Percentiles rank a stretch among this genome's conserved stretches.
phyloP scores from a whole-genome alignment of 2,888 invertebrate species.

The Drosophila glabriapex region DNA sequence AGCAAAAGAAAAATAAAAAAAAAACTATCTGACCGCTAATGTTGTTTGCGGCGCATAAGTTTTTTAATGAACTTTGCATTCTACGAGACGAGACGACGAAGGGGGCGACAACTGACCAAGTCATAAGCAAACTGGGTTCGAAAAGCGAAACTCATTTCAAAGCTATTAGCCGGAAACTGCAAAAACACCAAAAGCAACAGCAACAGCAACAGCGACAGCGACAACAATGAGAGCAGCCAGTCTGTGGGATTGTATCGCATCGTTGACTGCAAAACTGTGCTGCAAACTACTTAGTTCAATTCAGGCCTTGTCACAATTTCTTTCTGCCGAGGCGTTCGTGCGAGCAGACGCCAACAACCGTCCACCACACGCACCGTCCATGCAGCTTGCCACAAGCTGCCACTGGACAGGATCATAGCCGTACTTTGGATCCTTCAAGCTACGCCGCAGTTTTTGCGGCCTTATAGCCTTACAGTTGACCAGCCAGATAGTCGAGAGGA shows the following conservation, averaged over 20 bases:
- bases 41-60: constrained; percentile 37
- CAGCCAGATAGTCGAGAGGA: constrained; percentile 13
- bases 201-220: constrained; percentile 1
- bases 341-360: constrained; percentile 11
- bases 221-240: constrained; percentile 11
- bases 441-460: constrained; percentile 8
- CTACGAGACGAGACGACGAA: constrained; percentile 15
- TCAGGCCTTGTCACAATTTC: constrained; percentile 39
- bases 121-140: constrained; percentile 39
- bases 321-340: constrained; percentile 58
- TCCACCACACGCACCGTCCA: background rate
- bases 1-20: constrained; percentile 12
- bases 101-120: constrained; percentile 29
- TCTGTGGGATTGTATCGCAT: constrained; percentile 18
- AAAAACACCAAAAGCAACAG: constrained; percentile 33
- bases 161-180: constrained; percentile 72
- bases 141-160: constrained; percentile 75
- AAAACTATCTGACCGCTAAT: constrained; percentile 49
- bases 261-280: constrained; percentile 19
- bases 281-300: constrained; percentile 31
- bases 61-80: constrained; percentile 56
- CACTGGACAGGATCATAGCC: constrained; percentile 34
- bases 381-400: background rate
- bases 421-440: constrained; percentile 25
- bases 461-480: constrained; percentile 30